Evolutionary conservation across 2,888 invertebrate genomes (phyloP).

Genomic region (Anagyrus pseudococci): DNA sequence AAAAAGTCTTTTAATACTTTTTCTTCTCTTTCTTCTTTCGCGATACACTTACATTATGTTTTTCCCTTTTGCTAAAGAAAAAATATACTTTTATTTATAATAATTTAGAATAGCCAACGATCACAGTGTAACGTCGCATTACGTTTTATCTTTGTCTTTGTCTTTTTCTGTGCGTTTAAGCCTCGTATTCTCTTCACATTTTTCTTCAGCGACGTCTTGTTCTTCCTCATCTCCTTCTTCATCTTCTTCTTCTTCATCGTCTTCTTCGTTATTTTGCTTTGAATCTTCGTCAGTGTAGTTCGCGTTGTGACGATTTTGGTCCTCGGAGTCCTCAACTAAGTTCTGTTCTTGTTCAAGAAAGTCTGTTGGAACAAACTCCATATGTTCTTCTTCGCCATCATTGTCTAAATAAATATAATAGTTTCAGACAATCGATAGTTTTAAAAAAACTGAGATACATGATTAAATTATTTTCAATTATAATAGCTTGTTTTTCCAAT

Average conservation of each 20-base stretch:
- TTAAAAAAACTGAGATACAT: too few species aligned
- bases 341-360: slow-evolving; percentile 60
- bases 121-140: slow-evolving; percentile 9
- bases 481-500: too few species aligned
- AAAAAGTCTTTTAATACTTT: slow-evolving; percentile 31
- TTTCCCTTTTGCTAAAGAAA: slow-evolving; percentile 18
- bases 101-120: slow-evolving; percentile 31
- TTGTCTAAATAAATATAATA: slow-evolving; percentile 32
- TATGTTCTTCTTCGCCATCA: slow-evolving; percentile 54
- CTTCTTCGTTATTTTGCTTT: neutral
- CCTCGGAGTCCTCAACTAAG: slow-evolving; percentile 51
- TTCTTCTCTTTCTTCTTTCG: slow-evolving; percentile 8
- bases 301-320: slow-evolving; percentile 47
- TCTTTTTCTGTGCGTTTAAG: slow-evolving; percentile 31
- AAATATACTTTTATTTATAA: slow-evolving; percentile 21
- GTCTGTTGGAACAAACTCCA: slow-evolving; percentile 61
- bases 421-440: neutral
- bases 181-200: slow-evolving; percentile 23
- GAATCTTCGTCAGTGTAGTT: slow-evolving; percentile 42
- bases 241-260: slow-evolving; percentile 41
- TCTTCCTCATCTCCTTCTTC: slow-evolving; percentile 41
- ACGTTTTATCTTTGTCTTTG: slow-evolving; percentile 34
- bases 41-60: slow-evolving; percentile 7
- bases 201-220: slow-evolving; percentile 27
- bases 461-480: too few species aligned